phyloP scores from a whole-genome alignment of 35 echinoderm and acorn worm genomes.

The Nesometra sesokonis region DNA sequence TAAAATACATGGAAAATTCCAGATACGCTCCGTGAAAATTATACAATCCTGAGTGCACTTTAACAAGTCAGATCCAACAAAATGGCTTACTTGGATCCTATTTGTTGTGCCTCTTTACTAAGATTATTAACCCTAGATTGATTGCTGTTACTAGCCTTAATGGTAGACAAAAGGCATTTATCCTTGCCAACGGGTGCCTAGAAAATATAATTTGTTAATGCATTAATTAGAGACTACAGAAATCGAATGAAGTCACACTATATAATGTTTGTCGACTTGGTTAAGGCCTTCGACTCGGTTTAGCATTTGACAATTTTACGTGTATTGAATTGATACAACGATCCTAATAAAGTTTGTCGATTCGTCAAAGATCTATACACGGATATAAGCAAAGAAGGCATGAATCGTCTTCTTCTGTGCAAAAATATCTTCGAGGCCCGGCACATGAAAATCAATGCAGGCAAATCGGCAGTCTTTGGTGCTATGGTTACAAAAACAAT shows the following conservation, averaged over 20 bases:
- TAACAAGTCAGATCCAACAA: not conserved
- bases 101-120: not conserved
- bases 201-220: not conserved
- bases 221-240: not conserved
- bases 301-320: not conserved
- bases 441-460: too few relatives aligned
- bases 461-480: too few relatives aligned
- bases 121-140: not conserved
- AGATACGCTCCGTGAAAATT: not conserved
- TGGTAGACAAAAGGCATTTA: conserved; percentile 14
- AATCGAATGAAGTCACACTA: not conserved
- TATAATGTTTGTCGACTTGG: conserved; percentile 6
- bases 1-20: not conserved
- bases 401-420: too few relatives aligned
- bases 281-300: conserved; percentile 25
- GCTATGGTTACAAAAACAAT: too few relatives aligned
- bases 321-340: not conserved
- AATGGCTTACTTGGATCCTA: conserved; percentile 13
- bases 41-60: not conserved
- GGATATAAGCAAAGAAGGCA: too few relatives aligned
- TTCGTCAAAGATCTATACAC: not conserved
- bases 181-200: conserved; percentile 9
- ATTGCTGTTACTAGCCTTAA: not conserved
- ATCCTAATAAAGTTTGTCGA: not conserved
- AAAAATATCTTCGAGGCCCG: too few relatives aligned